Conservation (phyloP, 2,113 vertebrate species). For the Rhabdomys dilectus region DNA sequence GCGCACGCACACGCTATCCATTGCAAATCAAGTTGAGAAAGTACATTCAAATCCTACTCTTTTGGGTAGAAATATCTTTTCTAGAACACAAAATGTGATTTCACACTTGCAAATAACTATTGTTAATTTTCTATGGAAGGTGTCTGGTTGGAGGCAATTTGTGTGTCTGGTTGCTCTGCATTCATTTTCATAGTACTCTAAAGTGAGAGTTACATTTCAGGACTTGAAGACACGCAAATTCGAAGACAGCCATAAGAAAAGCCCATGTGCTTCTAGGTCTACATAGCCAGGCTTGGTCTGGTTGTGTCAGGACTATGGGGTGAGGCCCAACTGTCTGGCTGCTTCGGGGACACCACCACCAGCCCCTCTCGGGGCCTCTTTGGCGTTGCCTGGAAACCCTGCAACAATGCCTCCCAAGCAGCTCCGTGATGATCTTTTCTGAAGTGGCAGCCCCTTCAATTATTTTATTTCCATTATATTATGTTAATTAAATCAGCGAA, state of each 20-base stretch:
- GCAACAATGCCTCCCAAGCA: conserved; percentile 71
- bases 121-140: not conserved
- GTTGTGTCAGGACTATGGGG: not conserved
- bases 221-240: not conserved
- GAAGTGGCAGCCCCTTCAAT: conserved; percentile 81
- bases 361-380: conserved; percentile 67
- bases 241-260: not conserved
- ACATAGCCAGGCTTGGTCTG: not conserved
- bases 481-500: conserved; percentile 80
- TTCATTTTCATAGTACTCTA: not conserved
- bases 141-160: not conserved
- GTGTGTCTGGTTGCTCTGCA: not conserved
- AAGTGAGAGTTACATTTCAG: not conserved
- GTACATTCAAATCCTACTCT: not conserved
- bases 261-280: not conserved
- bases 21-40: not conserved
- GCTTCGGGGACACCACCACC: not conserved
- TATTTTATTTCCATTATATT: conserved; percentile 83
- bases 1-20: not conserved
- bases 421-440: conserved; percentile 64
- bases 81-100: not conserved
- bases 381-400: conserved; percentile 72
- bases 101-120: not conserved
- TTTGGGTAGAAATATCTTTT: not conserved
- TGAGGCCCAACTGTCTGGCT: conserved; percentile 53